Percentiles rank a stretch among this genome's conserved stretches.
Evolutionary conservation across 2,113 vertebrate species (phyloP).

Genomic region (Otus sunia): DNA sequence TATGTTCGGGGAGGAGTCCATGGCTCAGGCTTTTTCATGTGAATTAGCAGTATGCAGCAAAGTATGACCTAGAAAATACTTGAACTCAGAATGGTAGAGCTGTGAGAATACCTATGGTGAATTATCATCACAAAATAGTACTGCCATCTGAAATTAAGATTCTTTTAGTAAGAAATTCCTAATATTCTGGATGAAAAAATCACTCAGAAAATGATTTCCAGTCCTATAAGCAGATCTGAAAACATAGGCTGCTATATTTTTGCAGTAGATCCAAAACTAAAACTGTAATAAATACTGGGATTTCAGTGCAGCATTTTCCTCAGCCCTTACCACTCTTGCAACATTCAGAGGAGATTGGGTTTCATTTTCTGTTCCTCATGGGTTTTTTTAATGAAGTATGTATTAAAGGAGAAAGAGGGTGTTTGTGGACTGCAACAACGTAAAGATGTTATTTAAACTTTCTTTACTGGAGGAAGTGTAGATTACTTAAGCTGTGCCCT

Average conservation of each 20-base stretch:
- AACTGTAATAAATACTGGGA: neutral
- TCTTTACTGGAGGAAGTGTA: neutral
- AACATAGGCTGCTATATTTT: neutral
- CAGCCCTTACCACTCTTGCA: neutral
- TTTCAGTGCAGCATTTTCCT: neutral
- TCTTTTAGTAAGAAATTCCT: neutral
- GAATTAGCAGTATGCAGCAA: conserved; percentile 32
- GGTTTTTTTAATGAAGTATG: neutral
- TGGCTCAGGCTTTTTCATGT: neutral
- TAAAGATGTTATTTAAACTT: neutral
- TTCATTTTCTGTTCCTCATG: neutral
- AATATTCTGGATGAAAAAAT: neutral
- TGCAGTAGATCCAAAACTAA: neutral
- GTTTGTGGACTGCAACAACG: neutral
- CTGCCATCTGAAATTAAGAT: neutral
- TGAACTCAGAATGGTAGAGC: neutral
- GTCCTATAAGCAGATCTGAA: neutral
- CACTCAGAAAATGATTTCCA: neutral
- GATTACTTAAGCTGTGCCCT: neutral
- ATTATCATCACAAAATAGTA: neutral
- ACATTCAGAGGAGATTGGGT: neutral
- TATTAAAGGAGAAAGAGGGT: neutral
- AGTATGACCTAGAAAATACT: conserved; percentile 56
- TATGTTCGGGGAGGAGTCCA: neutral
- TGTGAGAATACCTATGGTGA: neutral